A percentile compares a stretch with the other conserved stretches of the same genome.
phyloP scores from a whole-genome alignment of 2,113 vertebrate species.

The human region GRCh38 chr2:113028001-113028500 shows the following conservation, averaged over 20 bases:
- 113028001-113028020: slow-evolving; percentile 38
- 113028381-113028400: not conserved
- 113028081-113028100: rapidly evolving
- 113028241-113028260: not conserved
- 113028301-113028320: not conserved
- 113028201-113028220: not conserved
- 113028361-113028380: not conserved
- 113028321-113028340: not conserved
- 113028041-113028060: not conserved
- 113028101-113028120: slow-evolving; percentile 23
- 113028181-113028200: not conserved
- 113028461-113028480: not conserved
- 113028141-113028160: not conserved
- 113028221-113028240: not conserved
- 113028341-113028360: not conserved
- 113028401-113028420: too few species aligned
- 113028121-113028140: not conserved
- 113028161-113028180: not conserved
- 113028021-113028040: slow-evolving; percentile 47
- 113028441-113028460: not conserved
- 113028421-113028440: not conserved
- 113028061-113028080: slow-evolving; percentile 33
- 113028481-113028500: not conserved
- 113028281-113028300: not conserved
- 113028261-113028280: not conserved